Percentiles rank a stretch among this genome's conserved stretches.
Evolutionary conservation across 2,113 vertebrate genomes (phyloP).

Genomic region (Pica pica): DNA sequence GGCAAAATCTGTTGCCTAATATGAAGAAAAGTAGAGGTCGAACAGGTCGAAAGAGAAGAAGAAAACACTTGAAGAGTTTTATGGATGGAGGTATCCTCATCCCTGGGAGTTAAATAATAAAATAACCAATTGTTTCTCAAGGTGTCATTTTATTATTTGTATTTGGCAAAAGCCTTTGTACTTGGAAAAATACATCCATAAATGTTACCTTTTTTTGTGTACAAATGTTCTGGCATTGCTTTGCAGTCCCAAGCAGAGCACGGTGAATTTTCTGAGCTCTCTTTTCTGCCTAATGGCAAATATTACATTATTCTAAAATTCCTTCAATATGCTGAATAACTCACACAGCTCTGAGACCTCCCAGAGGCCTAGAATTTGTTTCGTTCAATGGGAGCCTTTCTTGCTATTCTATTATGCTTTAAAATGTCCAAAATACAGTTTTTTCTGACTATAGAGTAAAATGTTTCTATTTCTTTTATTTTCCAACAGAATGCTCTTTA

Average conservation of each 20-base stretch:
- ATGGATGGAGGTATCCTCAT: constrained; percentile 55
- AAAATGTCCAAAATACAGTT: neutral
- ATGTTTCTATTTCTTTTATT: neutral
- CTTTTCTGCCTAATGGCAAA: neutral
- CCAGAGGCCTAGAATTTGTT: neutral
- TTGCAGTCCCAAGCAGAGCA: neutral
- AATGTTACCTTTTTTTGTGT: neutral
- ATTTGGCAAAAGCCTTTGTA: neutral
- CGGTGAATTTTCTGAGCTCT: neutral
- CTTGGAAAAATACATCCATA: neutral
- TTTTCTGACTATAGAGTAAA: neutral
- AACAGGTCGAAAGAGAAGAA: constrained; percentile 64
- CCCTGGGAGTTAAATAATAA: neutral
- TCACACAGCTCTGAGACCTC: neutral
- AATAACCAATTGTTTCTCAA: neutral
- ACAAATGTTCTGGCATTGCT: neutral
- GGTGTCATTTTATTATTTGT: neutral
- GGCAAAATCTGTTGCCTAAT: neutral
- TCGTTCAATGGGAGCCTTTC: neutral
- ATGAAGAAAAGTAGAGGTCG: constrained; percentile 73
- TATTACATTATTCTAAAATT: neutral
- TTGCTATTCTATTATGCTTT: neutral
- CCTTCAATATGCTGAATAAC: neutral
- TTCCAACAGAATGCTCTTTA: neutral
- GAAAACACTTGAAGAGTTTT: constrained; percentile 8